Evolutionary conservation across 2,888 invertebrate genomes (phyloP).

Genomic region (Drosophila limbata): DNA sequence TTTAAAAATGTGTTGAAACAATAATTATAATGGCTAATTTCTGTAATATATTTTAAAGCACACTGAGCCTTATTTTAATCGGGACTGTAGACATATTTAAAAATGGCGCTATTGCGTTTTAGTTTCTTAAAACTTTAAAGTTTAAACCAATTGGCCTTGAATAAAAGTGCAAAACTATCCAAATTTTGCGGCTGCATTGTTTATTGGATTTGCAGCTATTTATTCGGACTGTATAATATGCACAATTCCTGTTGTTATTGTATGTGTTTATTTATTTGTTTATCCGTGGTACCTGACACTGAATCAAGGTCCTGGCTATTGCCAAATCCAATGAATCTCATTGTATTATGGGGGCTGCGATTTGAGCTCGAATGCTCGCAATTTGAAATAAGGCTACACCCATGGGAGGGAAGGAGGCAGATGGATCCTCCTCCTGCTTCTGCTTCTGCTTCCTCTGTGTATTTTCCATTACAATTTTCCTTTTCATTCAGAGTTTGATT

Average conservation of each 20-base stretch:
- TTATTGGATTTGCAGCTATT: constrained; percentile 10
- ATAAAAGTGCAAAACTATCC: constrained; percentile 9
- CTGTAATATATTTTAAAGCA: background rate
- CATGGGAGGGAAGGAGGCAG: constrained; percentile 8
- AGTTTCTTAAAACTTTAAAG: background rate
- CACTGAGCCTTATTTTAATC: background rate
- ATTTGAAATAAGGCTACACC: constrained; percentile 16
- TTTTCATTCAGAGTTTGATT: constrained; percentile 41
- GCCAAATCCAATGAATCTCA: constrained; percentile 21
- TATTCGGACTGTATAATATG: constrained; percentile 1
- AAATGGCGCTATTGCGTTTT: background rate
- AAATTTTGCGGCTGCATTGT: background rate
- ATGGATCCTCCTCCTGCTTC: background rate
- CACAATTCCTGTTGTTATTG: background rate
- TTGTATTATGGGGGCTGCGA: constrained; percentile 19
- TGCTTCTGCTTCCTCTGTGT: background rate
- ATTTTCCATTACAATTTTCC: constrained; percentile 41
- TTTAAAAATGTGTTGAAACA: background rate
- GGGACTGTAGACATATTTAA: background rate
- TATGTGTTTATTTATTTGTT: constrained; percentile 14
- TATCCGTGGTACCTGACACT: constrained; percentile 24
- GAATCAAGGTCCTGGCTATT: constrained; percentile 4
- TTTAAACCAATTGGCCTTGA: constrained; percentile 2
- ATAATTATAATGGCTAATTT: background rate
- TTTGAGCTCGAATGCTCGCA: constrained; percentile 16